Conservation (phyloP, 2,888 invertebrate species). For the Entomobrya multifasciata region DNA sequence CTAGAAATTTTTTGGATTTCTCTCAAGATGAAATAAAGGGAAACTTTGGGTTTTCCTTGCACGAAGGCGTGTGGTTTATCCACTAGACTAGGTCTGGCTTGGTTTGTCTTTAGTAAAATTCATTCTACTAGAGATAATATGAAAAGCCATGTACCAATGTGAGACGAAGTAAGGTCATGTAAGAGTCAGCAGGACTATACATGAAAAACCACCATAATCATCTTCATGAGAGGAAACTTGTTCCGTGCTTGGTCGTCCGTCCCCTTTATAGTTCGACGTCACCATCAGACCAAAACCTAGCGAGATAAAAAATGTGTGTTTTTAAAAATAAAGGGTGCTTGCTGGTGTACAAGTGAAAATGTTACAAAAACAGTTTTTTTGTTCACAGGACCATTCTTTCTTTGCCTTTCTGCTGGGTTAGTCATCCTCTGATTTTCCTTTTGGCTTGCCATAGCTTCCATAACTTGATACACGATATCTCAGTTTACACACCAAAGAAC, state of each 20-base stretch:
- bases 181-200: background rate
- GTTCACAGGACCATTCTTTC: background rate
- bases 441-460: background rate
- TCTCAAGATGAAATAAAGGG: slow-evolving; percentile 35
- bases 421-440: slow-evolving; percentile 11
- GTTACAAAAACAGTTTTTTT: slow-evolving; percentile 1
- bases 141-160: background rate
- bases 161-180: background rate
- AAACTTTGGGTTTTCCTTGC: slow-evolving; percentile 22
- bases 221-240: background rate
- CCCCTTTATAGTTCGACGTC: slow-evolving; percentile 35
- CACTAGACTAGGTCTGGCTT: background rate
- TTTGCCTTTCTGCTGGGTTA: background rate
- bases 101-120: background rate
- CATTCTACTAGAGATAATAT: no score
- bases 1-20: slow-evolving; percentile 1
- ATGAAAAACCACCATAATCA: background rate
- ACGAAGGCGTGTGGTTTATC: slow-evolving; percentile 12
- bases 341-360: background rate
- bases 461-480: slow-evolving; percentile 13
- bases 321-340: background rate
- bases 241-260: slow-evolving; percentile 20
- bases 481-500: background rate
- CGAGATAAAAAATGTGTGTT: slow-evolving; percentile 22
- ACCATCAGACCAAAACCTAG: slow-evolving; percentile 39